phyloP scores from a whole-genome alignment of 2,888 invertebrate species.

The Diogma glabrata region DNA sequence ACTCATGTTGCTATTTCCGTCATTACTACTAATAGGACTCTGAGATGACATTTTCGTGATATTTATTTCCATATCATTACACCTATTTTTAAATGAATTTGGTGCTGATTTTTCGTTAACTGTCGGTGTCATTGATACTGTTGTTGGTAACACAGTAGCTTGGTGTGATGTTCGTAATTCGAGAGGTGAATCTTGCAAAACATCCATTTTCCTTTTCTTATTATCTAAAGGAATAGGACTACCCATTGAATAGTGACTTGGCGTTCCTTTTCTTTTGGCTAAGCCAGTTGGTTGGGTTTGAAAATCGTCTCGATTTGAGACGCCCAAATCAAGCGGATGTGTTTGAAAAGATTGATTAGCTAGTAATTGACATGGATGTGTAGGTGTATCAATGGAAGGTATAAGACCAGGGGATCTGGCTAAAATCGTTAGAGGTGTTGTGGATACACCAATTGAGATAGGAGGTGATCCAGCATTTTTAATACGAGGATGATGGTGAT shows the following conservation, averaged over 20 bases:
- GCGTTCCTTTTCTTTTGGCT: conserved; percentile 46
- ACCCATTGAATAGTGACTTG: conserved; percentile 37
- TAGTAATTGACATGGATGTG: conserved; percentile 22
- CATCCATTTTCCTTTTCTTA: conserved; percentile 46
- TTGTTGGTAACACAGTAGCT: conserved; percentile 6
- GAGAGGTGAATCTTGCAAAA: conserved; percentile 13
- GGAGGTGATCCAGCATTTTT: not conserved
- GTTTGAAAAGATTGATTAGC: conserved; percentile 45
- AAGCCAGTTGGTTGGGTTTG: not conserved
- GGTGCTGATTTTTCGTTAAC: conserved; percentile 6
- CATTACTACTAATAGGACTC: conserved; percentile 5
- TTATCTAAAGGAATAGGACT: conserved; percentile 45
- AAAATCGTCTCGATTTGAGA: conserved; percentile 28
- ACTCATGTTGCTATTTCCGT: conserved; percentile 1
- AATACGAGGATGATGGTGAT: conserved; percentile 32
- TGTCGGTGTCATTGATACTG: conserved; percentile 8
- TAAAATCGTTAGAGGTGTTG: not conserved
- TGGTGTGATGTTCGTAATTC: conserved; percentile 11
- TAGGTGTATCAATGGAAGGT: conserved; percentile 38
- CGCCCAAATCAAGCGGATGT: conserved; percentile 67
- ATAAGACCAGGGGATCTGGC: conserved; percentile 23
- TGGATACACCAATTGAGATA: not conserved
- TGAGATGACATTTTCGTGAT: conserved; percentile 3
- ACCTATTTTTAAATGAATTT: conserved; percentile 33
- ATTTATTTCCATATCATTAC: not conserved